A percentile compares a stretch with the other conserved stretches of the same genome.
phyloP scores from a whole-genome alignment of 2,888 invertebrate genomes.

The Cremastinae sp. region DNA sequence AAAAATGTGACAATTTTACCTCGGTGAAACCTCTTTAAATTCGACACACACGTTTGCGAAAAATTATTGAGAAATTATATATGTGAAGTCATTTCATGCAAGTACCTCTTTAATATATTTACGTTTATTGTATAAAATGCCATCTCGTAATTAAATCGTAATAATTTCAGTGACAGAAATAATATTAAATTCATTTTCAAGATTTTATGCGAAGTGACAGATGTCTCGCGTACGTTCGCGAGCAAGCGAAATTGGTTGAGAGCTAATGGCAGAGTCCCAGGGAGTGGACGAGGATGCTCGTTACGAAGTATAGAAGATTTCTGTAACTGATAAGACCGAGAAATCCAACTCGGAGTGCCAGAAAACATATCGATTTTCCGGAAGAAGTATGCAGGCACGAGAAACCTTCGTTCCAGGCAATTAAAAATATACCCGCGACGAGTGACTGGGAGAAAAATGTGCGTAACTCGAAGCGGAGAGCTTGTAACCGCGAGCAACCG shows the following conservation, averaged over 20 bases:
- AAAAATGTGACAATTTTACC: no score
- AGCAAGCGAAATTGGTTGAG: background rate
- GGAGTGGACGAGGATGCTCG: background rate
- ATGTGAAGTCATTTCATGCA: no score
- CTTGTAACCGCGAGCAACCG: background rate
- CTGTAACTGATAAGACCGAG: constrained; percentile 38
- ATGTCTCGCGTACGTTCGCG: background rate
- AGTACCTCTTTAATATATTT: no score
- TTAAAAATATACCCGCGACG: constrained; percentile 21
- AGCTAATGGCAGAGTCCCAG: constrained; percentile 7
- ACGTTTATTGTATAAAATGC: no score
- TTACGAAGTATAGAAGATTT: constrained; percentile 26
- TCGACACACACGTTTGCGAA: no score
- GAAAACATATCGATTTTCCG: constrained; percentile 52
- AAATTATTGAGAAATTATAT: no score
- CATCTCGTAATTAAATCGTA: no score
- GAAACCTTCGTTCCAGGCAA: constrained; percentile 14
- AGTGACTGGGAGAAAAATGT: background rate
- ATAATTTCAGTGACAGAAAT: background rate
- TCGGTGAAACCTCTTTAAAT: no score
- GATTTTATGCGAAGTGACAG: background rate
- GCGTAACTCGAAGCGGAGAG: background rate
- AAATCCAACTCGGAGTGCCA: constrained; percentile 35
- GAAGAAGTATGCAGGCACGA: constrained; percentile 40
- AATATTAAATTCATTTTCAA: background rate